Conservation (phyloP, 2,888 invertebrate genomes). For the Drosophila greeni region DNA sequence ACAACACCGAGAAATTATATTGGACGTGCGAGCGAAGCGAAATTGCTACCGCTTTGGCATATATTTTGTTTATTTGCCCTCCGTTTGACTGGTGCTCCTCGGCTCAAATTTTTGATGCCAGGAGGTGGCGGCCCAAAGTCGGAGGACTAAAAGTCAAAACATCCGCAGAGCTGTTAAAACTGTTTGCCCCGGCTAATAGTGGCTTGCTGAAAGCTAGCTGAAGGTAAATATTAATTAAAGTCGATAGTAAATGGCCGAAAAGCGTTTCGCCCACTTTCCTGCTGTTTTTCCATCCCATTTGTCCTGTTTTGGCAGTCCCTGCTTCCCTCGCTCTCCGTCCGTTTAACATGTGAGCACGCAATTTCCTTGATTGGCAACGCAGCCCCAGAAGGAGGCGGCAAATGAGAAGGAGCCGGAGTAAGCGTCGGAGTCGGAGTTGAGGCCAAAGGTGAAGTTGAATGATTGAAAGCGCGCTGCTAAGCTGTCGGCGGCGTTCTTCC, state of each 20-base stretch:
- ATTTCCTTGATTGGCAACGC: slow-evolving; percentile 72
- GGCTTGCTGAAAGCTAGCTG: slow-evolving; percentile 44
- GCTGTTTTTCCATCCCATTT: slow-evolving; percentile 45
- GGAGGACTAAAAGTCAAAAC: slow-evolving; percentile 59
- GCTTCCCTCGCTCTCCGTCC: slow-evolving; percentile 23
- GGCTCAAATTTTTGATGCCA: slow-evolving; percentile 54
- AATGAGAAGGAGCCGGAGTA: slow-evolving; percentile 12
- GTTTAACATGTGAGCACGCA: slow-evolving; percentile 73
- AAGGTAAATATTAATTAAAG: slow-evolving; percentile 74
- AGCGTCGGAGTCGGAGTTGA: slow-evolving; percentile 20
- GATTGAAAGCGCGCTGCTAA: slow-evolving; percentile 65
- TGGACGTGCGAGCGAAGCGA: slow-evolving; percentile 30
- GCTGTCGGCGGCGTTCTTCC: slow-evolving; percentile 46
- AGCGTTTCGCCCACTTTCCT: slow-evolving; percentile 53
- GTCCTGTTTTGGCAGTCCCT: slow-evolving; percentile 37
- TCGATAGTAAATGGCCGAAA: slow-evolving; percentile 75
- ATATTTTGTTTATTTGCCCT: slow-evolving; percentile 72
- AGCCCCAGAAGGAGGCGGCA: slow-evolving; percentile 1
- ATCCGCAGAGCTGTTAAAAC: slow-evolving; percentile 69
- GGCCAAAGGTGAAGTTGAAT: slow-evolving; percentile 44
- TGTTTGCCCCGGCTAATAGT: slow-evolving; percentile 70
- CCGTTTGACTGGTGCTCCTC: slow-evolving; percentile 55
- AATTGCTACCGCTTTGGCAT: slow-evolving; percentile 39
- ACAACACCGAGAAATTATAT: slow-evolving; percentile 57
- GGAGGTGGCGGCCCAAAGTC: slow-evolving; percentile 15